phyloP scores from a whole-genome alignment of 2,797 vertebrate species.

The Pogoniulus pusillus region DNA sequence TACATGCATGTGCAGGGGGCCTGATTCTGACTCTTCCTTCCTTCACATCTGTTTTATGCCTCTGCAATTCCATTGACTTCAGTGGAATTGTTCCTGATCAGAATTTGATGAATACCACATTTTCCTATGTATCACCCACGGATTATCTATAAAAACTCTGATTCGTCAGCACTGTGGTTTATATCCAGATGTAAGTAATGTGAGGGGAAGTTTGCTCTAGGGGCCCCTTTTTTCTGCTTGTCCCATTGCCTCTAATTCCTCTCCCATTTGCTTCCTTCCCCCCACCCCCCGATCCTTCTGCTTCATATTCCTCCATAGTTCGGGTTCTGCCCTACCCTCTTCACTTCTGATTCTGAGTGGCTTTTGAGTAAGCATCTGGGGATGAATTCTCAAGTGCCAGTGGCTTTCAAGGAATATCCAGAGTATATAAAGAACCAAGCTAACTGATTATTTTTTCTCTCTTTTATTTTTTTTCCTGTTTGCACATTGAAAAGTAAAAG shows the following conservation, averaged over 20 bases:
- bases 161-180: conserved; percentile 26
- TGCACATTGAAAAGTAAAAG: not conserved
- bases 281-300: not conserved
- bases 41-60: conserved; percentile 43
- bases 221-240: not conserved
- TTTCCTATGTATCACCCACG: conserved; percentile 3
- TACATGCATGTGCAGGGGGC: not conserved
- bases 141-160: conserved; percentile 49
- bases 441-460: not conserved
- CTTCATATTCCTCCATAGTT: not conserved
- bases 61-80: not conserved
- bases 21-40: not conserved
- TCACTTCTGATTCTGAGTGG: not conserved
- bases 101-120: conserved; percentile 42
- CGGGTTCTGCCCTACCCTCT: not conserved
- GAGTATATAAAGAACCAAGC: not conserved
- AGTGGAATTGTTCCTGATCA: conserved; percentile 10
- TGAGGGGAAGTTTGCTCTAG: conserved; percentile 3
- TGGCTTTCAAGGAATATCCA: not conserved
- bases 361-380: not conserved
- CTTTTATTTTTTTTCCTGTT: not conserved
- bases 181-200: not conserved
- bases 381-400: not conserved
- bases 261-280: not conserved
- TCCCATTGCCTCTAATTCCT: not conserved